Evolutionary conservation across 1,140 invertebrate species (phyloP), one percentile per base, ranked within the genome.

Genomic region (Lordiphosa collinella): DNA sequence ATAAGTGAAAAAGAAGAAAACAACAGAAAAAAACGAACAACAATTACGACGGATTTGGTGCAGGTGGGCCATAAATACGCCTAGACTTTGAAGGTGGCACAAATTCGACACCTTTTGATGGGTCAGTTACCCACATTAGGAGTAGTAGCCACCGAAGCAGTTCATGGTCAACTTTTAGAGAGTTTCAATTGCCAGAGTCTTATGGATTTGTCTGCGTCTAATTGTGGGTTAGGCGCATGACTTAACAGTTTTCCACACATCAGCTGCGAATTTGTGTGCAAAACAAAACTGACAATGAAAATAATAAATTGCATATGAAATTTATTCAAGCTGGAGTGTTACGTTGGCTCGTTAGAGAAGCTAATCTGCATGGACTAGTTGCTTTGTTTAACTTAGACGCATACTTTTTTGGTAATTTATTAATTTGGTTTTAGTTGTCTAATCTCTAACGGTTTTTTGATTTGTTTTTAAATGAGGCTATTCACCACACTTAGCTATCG

Each of bases 41-140:
- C 52, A 53, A 29, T 47, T 69, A 53, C 54, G 53, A 62, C 63
- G 41, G 50, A 82, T 66, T 82, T 80, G 76, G 70, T 75, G 69
- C 62, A 61, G 14, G 22, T 9, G 13, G 12, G 13, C 65, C 25
- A 56, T 54, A 56, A 79, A 48, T 50, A 63, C 12, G 8, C 36
- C 37, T 40, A 65, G 41, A 35, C 43, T 40, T 62, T 57, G 46
- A 35, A 57, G 63, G 58, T 86, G 82, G 72, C 82, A 86, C 68
- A 70, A 76, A 67, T 73, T 51, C 36, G 35, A 50, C 40, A 36
- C 12, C 50, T 40, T 60, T 74, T 54, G 56, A 25, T 57, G 59
- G 76, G 72, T 67, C 70, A 67, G 58, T 82, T 75, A 75, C 58
- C 67, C 62, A 68, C 44, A 56, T 84, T 71, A 37, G 4, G 31